phyloP scores from a whole-genome alignment of 2,113 vertebrate species.

The Ptychochromis oligacanthus region DNA sequence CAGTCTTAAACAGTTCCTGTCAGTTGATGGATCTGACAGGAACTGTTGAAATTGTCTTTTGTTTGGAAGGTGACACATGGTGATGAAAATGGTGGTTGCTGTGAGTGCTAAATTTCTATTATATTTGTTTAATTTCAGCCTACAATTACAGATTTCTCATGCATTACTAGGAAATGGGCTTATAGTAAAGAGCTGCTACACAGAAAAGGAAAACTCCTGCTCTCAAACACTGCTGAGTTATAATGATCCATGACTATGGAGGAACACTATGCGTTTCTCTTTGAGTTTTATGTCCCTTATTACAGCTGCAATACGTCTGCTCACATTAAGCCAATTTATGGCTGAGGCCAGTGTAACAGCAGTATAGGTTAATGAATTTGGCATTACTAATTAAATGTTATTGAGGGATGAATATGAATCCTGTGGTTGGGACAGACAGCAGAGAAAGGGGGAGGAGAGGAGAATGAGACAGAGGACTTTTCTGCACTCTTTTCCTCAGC shows the following conservation, averaged over 20 bases:
- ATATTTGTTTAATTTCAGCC: slow-evolving; percentile 11
- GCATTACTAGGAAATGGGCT: slow-evolving; percentile 17
- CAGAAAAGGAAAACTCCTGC: slow-evolving; percentile 26
- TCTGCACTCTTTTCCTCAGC: slow-evolving; percentile 18
- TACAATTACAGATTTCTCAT: slow-evolving; percentile 20
- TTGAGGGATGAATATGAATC: slow-evolving; percentile 97
- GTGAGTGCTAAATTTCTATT: slow-evolving; percentile 25
- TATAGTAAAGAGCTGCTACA: slow-evolving; percentile 39
- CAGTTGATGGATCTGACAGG: slow-evolving; percentile 33
- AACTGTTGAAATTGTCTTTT: not conserved
- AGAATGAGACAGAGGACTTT: slow-evolving; percentile 58
- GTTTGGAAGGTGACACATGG: not conserved
- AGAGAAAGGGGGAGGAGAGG: slow-evolving; percentile 26
- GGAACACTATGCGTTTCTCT: slow-evolving; percentile 74
- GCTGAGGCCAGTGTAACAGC: slow-evolving; percentile 77
- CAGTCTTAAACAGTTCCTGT: too few species aligned
- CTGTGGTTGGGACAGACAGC: slow-evolving; percentile 79
- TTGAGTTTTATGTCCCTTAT: slow-evolving; percentile 83
- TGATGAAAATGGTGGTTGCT: slow-evolving; percentile 1
- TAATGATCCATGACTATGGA: slow-evolving; percentile 73
- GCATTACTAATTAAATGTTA: slow-evolving; percentile 98
- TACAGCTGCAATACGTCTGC: slow-evolving; percentile 81
- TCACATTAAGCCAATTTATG: slow-evolving; percentile 85
- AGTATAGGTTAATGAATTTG: slow-evolving; percentile 95
- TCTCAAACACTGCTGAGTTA: slow-evolving; percentile 66